These are phyloP conservation scores for Melanocharis versteri DNA, from an alignment of 2,113 vertebrate species.

Conservation along the genomic window DNA sequence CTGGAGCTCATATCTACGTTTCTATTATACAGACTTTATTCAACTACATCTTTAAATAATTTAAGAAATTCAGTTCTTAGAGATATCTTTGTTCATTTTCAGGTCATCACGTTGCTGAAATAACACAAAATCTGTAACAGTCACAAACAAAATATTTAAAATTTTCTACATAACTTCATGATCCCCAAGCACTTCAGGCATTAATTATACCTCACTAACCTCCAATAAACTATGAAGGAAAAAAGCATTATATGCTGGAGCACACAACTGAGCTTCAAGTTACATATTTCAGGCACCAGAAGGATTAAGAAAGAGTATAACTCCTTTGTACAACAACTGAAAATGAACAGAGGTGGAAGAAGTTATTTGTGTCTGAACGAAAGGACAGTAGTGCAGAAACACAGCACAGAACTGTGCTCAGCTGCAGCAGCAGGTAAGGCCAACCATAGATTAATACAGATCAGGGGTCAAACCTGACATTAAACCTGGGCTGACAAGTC, in stretches of 20 bases:
- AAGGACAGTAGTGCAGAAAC: neutral
- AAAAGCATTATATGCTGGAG: neutral
- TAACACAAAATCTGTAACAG: neutral
- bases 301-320: neutral
- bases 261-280: neutral
- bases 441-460: neutral
- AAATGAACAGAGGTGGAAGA: neutral
- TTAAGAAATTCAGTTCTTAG: neutral
- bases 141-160: neutral
- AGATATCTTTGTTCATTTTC: neutral
- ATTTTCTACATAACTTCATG: neutral
- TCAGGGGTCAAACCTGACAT: neutral
- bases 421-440: neutral
- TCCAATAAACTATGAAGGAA: neutral
- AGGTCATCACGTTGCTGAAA: neutral
- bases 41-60: neutral
- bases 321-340: neutral
- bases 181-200: neutral
- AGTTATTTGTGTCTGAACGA: neutral
- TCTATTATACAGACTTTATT: neutral
- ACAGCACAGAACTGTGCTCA: neutral
- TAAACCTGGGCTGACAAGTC: neutral
- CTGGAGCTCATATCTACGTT: neutral
- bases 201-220: neutral
- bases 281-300: neutral